phyloP scores from a whole-genome alignment of 2,113 vertebrate species.

The Phalacrocorax pelagicus region DNA sequence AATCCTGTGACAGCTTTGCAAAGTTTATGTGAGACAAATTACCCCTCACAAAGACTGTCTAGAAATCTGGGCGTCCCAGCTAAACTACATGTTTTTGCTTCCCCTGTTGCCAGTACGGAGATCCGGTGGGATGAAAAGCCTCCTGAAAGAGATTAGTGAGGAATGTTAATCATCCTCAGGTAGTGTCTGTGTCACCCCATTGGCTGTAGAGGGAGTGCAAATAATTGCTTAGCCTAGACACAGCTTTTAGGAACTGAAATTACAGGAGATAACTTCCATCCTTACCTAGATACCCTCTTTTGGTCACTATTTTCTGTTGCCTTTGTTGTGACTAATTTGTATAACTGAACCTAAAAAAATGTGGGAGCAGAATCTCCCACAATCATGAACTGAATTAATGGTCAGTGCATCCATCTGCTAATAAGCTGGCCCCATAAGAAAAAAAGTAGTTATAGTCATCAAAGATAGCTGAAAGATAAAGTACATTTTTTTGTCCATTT shows the following conservation, averaged over 20 bases:
- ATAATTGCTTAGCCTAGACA: background rate
- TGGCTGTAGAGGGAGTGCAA: background rate
- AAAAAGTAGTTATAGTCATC: background rate
- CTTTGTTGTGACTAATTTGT: background rate
- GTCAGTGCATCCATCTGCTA: background rate
- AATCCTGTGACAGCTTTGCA: background rate
- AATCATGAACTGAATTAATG: background rate
- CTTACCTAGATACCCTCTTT: background rate
- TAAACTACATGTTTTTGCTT: background rate
- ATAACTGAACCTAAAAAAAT: background rate
- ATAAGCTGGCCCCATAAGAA: background rate
- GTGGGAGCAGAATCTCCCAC: background rate
- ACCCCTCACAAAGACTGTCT: background rate
- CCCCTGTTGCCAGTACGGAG: background rate
- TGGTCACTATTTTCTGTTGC: background rate
- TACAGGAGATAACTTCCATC: background rate
- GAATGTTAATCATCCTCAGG: background rate
- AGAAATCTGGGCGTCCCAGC: background rate
- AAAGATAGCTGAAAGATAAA: background rate
- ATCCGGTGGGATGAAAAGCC: background rate
- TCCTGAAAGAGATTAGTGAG: background rate
- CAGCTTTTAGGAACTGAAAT: background rate
- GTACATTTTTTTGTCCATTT: background rate
- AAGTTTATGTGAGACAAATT: background rate
- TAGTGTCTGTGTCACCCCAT: background rate